Percentiles rank a stretch among this genome's conserved stretches.
These are phyloP conservation scores for Apogon hyalosoma DNA, from an alignment of 2,797 vertebrate genomes.

Conservation along the genomic window DNA sequence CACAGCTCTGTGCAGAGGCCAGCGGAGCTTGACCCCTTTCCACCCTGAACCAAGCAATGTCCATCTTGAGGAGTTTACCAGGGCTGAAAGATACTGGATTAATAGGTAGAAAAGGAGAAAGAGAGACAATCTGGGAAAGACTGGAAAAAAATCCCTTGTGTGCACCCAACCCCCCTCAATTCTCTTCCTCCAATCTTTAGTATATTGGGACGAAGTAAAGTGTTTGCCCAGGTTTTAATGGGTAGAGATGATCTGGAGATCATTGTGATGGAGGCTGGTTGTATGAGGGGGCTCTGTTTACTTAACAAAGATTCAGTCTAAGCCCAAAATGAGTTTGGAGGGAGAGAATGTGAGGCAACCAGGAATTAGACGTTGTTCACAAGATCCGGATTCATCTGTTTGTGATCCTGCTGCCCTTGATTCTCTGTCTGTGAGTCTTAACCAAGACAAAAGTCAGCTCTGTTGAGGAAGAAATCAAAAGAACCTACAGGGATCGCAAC, in stretches of 20 bases:
- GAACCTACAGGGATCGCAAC: neutral
- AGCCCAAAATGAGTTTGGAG: conserved; percentile 87
- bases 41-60: conserved; percentile 82
- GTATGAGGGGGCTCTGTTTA: conserved; percentile 88
- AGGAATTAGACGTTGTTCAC: conserved; percentile 78
- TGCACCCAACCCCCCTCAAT: conserved; percentile 77
- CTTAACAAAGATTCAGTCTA: conserved; percentile 90
- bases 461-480: conserved; percentile 29
- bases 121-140: conserved; percentile 86
- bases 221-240: conserved; percentile 99
- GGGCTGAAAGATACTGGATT: conserved; percentile 96
- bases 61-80: conserved; percentile 95
- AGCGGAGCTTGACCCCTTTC: conserved; percentile 86
- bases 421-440: conserved; percentile 50
- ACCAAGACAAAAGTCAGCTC: conserved; percentile 49
- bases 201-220: conserved; percentile 90
- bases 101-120: conserved; percentile 85
- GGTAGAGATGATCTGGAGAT: conserved; percentile 93
- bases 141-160: conserved; percentile 68
- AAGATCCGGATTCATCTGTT: conserved; percentile 72
- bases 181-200: conserved; percentile 85
- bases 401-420: conserved; percentile 66
- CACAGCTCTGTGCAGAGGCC: conserved; percentile 91
- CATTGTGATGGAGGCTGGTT: conserved; percentile 82
- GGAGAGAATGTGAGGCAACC: conserved; percentile 77